These are phyloP conservation scores for Chamaetylas fuelleborni DNA, from an alignment of 2,113 vertebrate genomes.

Conservation along the genomic window DNA sequence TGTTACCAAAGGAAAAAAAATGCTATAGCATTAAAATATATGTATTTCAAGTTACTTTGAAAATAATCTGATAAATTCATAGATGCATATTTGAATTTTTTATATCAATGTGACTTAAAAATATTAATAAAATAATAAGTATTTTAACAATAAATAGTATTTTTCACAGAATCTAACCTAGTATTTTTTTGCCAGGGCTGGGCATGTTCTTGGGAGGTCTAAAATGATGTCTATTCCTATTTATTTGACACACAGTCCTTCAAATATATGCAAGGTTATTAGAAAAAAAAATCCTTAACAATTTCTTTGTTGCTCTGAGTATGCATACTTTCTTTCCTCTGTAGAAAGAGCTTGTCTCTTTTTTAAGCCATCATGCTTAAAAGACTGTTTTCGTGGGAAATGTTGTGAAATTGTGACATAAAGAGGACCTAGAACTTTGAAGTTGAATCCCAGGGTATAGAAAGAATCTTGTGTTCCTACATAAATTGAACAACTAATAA, in stretches of 20 bases:
- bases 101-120: background rate
- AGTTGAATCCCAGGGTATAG: background rate
- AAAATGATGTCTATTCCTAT: background rate
- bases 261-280: background rate
- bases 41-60: background rate
- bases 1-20: constrained; percentile 6
- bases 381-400: background rate
- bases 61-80: background rate
- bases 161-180: background rate
- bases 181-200: background rate
- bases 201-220: background rate
- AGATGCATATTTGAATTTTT: background rate
- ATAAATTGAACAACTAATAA: background rate
- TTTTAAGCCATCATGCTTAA: background rate
- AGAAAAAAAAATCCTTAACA: background rate
- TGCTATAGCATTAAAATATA: background rate
- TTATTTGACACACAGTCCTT: background rate
- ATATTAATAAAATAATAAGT: background rate
- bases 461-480: background rate
- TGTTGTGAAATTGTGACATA: background rate
- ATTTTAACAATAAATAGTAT: background rate
- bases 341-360: background rate
- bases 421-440: background rate
- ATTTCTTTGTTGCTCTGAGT: background rate
- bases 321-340: background rate